Evolutionary conservation across 2,888 invertebrate species (phyloP).

Genomic region (Hoplodrina blanda): DNA sequence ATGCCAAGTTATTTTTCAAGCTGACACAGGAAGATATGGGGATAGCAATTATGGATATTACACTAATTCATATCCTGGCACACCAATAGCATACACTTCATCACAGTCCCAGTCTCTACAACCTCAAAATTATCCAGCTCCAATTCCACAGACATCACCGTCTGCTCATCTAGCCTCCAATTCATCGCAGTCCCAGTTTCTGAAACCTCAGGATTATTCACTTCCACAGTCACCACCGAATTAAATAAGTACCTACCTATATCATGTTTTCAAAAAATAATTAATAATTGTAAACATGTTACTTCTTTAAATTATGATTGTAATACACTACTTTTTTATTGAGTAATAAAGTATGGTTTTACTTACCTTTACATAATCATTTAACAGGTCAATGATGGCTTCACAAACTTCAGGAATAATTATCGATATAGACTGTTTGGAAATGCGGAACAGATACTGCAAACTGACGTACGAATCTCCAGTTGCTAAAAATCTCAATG

Average conservation of each 20-base stretch:
- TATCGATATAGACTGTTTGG: slow-evolving; percentile 55
- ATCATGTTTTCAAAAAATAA: slow-evolving; percentile 31
- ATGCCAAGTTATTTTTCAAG: slow-evolving; percentile 60
- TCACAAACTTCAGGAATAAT: slow-evolving; percentile 60
- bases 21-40: slow-evolving; percentile 55
- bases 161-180: slow-evolving; percentile 46
- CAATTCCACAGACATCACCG: slow-evolving; percentile 32
- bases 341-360: slow-evolving; percentile 46
- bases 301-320: slow-evolving; percentile 39
- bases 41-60: slow-evolving; percentile 59
- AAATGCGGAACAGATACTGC: slow-evolving; percentile 53
- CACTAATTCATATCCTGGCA: slow-evolving; percentile 47
- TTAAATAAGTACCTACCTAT: slow-evolving; percentile 48
- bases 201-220: slow-evolving; percentile 31
- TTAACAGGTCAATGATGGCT: slow-evolving; percentile 54
- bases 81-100: slow-evolving; percentile 43
- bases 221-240: slow-evolving; percentile 50
- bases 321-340: slow-evolving; percentile 53
- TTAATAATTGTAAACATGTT: slow-evolving; percentile 26
- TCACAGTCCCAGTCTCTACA: slow-evolving; percentile 38
- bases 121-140: slow-evolving; percentile 37
- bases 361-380: slow-evolving; percentile 60
- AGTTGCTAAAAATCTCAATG: slow-evolving; percentile 58
- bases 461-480: slow-evolving; percentile 60
- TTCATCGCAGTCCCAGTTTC: slow-evolving; percentile 39